Evolutionary conservation across 2,888 invertebrate species (phyloP).

Genomic region (Cephus runcator): DNA sequence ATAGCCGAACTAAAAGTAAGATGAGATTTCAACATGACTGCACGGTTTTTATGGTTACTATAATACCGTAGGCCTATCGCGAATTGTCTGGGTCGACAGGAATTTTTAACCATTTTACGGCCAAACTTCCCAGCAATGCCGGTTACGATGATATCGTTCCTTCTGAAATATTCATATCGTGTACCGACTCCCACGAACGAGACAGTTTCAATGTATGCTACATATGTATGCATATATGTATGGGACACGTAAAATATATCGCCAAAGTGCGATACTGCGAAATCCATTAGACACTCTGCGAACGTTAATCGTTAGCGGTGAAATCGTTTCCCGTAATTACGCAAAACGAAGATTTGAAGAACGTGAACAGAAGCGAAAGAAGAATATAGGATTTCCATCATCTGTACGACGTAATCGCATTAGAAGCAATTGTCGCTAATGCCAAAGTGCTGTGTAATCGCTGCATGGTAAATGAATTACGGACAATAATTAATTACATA

Average conservation of each 20-base stretch:
- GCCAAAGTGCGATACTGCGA: not conserved
- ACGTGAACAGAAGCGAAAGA: not conserved
- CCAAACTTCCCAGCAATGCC: not conserved
- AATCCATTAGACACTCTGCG: not conserved
- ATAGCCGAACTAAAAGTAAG: not conserved
- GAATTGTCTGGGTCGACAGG: not conserved
- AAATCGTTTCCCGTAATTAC: not conserved
- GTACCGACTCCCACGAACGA: not conserved
- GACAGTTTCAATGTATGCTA: not conserved
- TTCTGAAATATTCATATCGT: not conserved
- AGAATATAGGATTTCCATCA: not conserved
- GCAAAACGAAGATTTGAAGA: not conserved
- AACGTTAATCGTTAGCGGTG: not conserved
- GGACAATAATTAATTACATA: not conserved
- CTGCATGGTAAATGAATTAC: not conserved
- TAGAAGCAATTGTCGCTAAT: not conserved
- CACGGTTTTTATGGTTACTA: not conserved
- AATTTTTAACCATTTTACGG: not conserved
- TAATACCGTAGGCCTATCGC: not conserved
- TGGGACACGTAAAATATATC: not conserved
- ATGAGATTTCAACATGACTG: not conserved
- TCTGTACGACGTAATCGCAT: not conserved
- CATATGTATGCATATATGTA: not conserved
- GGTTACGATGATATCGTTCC: not conserved
- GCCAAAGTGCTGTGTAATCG: not conserved